A percentile compares a stretch with the other conserved stretches of the same genome.
These are phyloP conservation scores for Limosa lapponica DNA, from an alignment of 2,797 vertebrate species.

Conservation along the genomic window DNA sequence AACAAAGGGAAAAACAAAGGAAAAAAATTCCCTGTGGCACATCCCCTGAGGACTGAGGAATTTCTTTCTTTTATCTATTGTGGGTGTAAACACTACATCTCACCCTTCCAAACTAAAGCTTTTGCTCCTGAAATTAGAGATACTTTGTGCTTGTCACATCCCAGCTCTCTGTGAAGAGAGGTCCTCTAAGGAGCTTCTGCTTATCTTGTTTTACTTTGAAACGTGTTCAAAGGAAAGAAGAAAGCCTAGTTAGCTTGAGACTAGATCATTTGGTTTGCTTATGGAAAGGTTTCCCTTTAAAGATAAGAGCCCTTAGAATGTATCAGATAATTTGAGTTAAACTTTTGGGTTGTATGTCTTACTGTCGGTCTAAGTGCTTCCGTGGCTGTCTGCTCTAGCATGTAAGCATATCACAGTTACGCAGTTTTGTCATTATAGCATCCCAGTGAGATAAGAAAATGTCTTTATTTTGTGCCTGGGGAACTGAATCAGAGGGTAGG, in stretches of 20 bases:
- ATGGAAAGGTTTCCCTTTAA: slow-evolving; percentile 65
- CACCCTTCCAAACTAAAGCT: slow-evolving; percentile 33
- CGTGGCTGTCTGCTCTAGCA: background rate
- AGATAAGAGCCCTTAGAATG: slow-evolving; percentile 63
- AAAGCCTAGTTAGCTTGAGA: slow-evolving; percentile 56
- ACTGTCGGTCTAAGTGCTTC: slow-evolving; percentile 4
- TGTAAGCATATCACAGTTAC: slow-evolving; percentile 39
- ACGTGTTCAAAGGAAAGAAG: slow-evolving; percentile 73
- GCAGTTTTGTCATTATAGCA: slow-evolving; percentile 38
- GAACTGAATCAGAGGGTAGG: slow-evolving; percentile 3
- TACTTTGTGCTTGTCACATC: slow-evolving; percentile 66
- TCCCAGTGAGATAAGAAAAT: slow-evolving; percentile 41
- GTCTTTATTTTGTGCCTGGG: slow-evolving; percentile 34
- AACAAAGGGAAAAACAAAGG: slow-evolving; percentile 24
- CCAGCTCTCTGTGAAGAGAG: slow-evolving; percentile 59
- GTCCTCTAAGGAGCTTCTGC: slow-evolving; percentile 69
- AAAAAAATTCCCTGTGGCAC: background rate
- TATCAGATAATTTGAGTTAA: slow-evolving; percentile 68
- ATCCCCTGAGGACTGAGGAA: background rate
- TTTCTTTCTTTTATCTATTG: slow-evolving; percentile 69
- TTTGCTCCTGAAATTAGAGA: slow-evolving; percentile 68
- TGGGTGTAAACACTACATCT: slow-evolving; percentile 49
- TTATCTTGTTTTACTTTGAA: slow-evolving; percentile 81
- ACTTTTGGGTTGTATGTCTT: slow-evolving; percentile 45
- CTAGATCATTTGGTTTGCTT: slow-evolving; percentile 58